Base-by-base conservation (phyloP, 2,888 invertebrate species). In the Nebria brevicollis region DNA sequence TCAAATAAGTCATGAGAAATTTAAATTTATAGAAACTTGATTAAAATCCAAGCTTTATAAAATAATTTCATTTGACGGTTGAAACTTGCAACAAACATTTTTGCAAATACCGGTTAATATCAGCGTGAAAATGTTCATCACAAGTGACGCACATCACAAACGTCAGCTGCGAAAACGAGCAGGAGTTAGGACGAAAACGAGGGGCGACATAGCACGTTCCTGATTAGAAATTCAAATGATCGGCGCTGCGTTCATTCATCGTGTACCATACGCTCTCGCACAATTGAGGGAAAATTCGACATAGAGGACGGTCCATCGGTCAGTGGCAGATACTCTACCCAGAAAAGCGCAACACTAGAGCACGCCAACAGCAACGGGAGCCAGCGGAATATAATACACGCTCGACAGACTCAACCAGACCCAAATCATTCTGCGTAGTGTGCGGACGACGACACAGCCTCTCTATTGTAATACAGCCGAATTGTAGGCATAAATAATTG, bases 171-270 rank as follows among this genome's bases (percentile, higher is more conserved):
- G 73, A 7, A 11, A n/a, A 66, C 75, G 73, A 15, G 68, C 79
- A 26, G 72, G 79, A 34, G 34, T 34, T 34, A 34, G 34, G 34
- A 34, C 72, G 65, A 64, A 72, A 11, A 70, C 74, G 66, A 65
- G 68, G 15, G 34, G 66, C 68, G 66, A n/a, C 54, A 13, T 54
- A 3, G 54, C 54, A 54, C 13, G 54, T 54, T 54, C 7, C 68
- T 79, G 79, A 79, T 79, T 74, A 79, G 79, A 79, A 79, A 79
- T 79, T 79, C 74, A 79, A 79, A 79, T 79, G 65, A 78, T 78
- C 68, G 78, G 73, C 15, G 34, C 34, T 42, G 74, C 11, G 64
- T 41, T 78, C 72, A 78, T 73, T 73, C 72, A 78, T 65, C 78
- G 75, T n/a, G 1, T 3, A 13, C 43, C 7, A 66, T 25, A 34